A percentile compares a stretch with the other conserved stretches of the same genome.
phyloP scores from a whole-genome alignment of 2,113 vertebrate species.

The Alaudala cheleensis region DNA sequence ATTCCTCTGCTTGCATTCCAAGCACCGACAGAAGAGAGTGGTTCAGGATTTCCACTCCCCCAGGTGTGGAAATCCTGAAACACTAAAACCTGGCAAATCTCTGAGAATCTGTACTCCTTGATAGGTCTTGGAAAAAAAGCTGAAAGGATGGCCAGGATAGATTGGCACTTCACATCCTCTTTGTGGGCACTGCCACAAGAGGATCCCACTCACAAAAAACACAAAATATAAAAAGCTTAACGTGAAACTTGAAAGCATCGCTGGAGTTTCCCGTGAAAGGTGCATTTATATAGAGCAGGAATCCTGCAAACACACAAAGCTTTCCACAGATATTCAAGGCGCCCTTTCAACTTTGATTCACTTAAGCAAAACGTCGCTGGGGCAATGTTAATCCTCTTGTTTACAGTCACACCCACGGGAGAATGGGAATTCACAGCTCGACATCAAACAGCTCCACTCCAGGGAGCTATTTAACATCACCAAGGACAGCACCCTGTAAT shows the following conservation, averaged over 20 bases:
- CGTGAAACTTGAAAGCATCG: conserved; percentile 3
- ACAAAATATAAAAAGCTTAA: conserved; percentile 11
- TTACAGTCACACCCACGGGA: conserved; percentile 67
- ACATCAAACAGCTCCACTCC: conserved; percentile 55
- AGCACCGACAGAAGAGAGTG: neutral
- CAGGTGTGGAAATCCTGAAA: no score
- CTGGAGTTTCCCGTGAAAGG: neutral
- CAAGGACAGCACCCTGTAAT: conserved; percentile 58
- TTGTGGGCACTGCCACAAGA: neutral
- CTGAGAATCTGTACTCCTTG: neutral
- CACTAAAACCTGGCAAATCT: neutral
- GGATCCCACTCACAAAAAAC: neutral
- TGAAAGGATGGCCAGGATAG: neutral
- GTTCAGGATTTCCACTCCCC: neutral
- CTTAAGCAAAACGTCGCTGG: conserved; percentile 58
- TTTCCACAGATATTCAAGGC: conserved; percentile 43
- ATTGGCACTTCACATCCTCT: neutral
- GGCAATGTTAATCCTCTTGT: conserved; percentile 67
- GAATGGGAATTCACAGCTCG: conserved; percentile 62
- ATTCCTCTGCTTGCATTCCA: neutral
- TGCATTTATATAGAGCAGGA: conserved; percentile 13
- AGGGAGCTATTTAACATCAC: conserved; percentile 64
- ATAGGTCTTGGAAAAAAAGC: neutral
- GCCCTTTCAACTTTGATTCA: conserved; percentile 52
- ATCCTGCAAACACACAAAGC: conserved; percentile 29